Evolutionary conservation across 2,888 invertebrate genomes (phyloP), one percentile per base, ranked within the genome.

Genomic region (Drosophila dives): DNA sequence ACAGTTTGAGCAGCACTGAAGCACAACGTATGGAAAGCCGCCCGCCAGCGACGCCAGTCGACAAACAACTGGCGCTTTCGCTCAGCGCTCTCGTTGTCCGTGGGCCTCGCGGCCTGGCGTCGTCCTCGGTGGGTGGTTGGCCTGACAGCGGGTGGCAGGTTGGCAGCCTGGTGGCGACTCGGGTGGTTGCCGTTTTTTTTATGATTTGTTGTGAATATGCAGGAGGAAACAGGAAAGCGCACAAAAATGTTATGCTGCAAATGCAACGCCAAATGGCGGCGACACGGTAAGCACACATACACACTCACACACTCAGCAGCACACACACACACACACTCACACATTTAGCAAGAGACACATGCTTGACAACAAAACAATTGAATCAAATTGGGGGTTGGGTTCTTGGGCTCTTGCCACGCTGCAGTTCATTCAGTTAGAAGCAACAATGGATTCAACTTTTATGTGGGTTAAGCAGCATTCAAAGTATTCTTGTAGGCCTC

Each of bases 181-280:
- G 55, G 65, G 66, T 67, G 45, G 79, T 60, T 70, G 64, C 51
- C 49, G 64, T 36, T 33, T 58, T 75, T 84, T 85, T 85, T 86
- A 89, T 89, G 85, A 86, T 85, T 89, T 85, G 86, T 89, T 89
- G 79, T 89, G 89, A 86, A 86, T 80, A 76, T 74, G 72, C 72
- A 79, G 72, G 74, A 86, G 84, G 84, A 80, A 87, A 83, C 83
- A 85, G 87, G 80, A 83, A 86, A 83, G 80, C 78, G 72, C 60
- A 62, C 68, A 59, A 68, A 73, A 86, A 73, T 55, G 69, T 56
- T 77, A 78, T 77, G 80, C 73, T 76, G 67, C 67, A 76, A 78
- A 66, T 73, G 80, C 80, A 80, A 62, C 73, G 62, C 63, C 76
- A 74, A 76, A 71, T 67, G 81, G 73, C 68, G 74, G 72, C 69